Conservation (phyloP, 1,140 invertebrate genomes). For the Manduca sexta region DNA sequence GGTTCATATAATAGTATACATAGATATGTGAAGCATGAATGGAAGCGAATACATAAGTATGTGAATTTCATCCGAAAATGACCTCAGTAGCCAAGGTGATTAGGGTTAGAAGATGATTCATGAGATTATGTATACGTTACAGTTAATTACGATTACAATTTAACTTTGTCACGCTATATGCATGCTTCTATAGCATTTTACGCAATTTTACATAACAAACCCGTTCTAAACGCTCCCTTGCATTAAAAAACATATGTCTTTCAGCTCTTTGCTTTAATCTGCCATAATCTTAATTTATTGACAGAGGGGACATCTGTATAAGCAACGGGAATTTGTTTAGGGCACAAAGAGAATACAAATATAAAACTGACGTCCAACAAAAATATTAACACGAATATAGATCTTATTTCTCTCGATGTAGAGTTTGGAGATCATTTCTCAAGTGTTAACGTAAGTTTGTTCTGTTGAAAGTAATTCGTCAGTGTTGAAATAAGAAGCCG, state of each 20-base stretch:
- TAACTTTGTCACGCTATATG: too few relatives aligned
- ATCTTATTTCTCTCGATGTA: background rate
- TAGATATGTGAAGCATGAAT: too few relatives aligned
- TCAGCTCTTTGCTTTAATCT: slow-evolving; percentile 26
- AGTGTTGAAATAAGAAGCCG: slow-evolving; percentile 30
- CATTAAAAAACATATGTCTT: slow-evolving; percentile 4
- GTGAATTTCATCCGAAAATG: too few relatives aligned
- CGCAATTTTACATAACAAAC: too few relatives aligned
- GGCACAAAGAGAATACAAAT: slow-evolving; percentile 14
- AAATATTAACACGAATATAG: slow-evolving; percentile 4
- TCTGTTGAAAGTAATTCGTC: slow-evolving; percentile 24
- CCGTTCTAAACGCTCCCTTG: too few relatives aligned
- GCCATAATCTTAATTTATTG: slow-evolving; percentile 44
- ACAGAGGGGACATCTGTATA: slow-evolving; percentile 40
- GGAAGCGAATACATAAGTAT: too few relatives aligned
- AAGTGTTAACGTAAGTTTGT: background rate
- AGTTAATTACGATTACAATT: too few relatives aligned
- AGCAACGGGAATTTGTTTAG: slow-evolving; percentile 36
- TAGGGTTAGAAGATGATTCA: too few relatives aligned
- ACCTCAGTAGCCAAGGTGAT: too few relatives aligned
- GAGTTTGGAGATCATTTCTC: background rate
- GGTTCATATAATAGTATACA: too few relatives aligned
- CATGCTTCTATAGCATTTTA: too few relatives aligned
- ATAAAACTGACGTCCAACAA: background rate
- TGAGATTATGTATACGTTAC: too few relatives aligned